phyloP scores from a whole-genome alignment of 2,113 vertebrate genomes.

The Myodes glareolus region DNA sequence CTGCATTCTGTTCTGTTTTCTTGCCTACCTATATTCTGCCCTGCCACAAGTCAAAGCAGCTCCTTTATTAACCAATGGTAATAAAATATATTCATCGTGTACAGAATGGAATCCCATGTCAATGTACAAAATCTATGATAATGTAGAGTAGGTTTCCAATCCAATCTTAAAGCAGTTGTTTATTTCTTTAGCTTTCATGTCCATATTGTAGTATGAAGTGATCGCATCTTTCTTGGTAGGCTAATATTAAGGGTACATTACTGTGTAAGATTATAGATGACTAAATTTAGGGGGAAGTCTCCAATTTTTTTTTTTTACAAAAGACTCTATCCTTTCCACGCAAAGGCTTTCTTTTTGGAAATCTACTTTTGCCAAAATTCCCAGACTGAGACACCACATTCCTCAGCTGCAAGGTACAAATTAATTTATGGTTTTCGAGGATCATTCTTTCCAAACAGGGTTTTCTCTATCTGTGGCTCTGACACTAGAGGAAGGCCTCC shows the following conservation, averaged over 20 bases:
- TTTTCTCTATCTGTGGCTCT: not conserved
- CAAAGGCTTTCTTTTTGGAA: not conserved
- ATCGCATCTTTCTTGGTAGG: not conserved
- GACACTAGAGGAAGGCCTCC: not conserved
- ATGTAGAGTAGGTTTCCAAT: not conserved
- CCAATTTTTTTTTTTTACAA: no score
- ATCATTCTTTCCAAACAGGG: not conserved
- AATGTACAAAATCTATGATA: no score
- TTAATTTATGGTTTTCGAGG: not conserved
- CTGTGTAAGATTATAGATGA: not conserved
- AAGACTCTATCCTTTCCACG: not conserved
- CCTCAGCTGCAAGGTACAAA: not conserved
- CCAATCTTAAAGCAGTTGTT: not conserved
- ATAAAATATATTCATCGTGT: no score
- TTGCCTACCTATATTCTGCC: no score
- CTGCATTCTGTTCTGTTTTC: no score
- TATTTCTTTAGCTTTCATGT: not conserved
- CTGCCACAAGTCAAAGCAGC: no score
- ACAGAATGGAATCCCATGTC: no score
- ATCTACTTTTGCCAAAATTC: not conserved
- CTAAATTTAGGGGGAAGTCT: not conserved
- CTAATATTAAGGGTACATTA: not conserved
- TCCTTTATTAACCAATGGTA: no score
- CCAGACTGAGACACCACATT: not conserved
- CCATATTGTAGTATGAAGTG: not conserved